Base-by-base conservation (phyloP, 2,113 vertebrate genomes). In the Sterna hirundo region DNA sequence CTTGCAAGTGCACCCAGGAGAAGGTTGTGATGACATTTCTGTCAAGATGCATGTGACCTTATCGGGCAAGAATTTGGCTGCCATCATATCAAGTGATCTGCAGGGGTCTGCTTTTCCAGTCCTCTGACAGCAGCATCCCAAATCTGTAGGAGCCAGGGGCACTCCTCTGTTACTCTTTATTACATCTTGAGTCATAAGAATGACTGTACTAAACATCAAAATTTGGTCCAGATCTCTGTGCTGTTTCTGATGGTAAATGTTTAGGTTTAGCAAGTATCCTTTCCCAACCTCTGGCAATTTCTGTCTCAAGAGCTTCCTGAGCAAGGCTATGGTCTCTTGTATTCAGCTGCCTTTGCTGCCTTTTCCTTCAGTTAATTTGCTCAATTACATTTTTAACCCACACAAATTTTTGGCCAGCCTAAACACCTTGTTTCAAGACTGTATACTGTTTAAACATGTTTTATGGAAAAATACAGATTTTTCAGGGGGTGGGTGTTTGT, bases 41-140 rank as follows among this genome's bases (percentile, higher is more conserved):
- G 34, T 30, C 14, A 72, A 60, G 51, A 44, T n/a, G 6, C 16
- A 3, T 7, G 11, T 30, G 44, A 46, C 21, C 34, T 57, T 52
- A 44, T n/a, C 2, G 2, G 44, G 13, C 17, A 46, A 77, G 64
- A 64, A 40, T 40, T 64, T 52, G 38, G 18, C 34, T 71, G 40
- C 34, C 1, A 0, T 29, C 40, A 13, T 29, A 36, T 23, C 25
- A 32, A 38, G 12, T 1, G 0, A 32, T 55, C 46, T n/a, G 47
- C 46, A 68, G 38, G 40, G 32, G 5, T 44, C 20, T 51, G 36
- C 32, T 81, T 58, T 78, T 58, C 51, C 32, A 30, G 13, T 25
- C 34, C n/a, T 40, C 68, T 76, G 32, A 38, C 14, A 46, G 55
- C 29, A 57, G 42, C 1, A 0, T n/a, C 69, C 34, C 69, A 46